Base-by-base conservation (phyloP, 1,140 invertebrate genomes). In the Drosophila chauvacae region DNA sequence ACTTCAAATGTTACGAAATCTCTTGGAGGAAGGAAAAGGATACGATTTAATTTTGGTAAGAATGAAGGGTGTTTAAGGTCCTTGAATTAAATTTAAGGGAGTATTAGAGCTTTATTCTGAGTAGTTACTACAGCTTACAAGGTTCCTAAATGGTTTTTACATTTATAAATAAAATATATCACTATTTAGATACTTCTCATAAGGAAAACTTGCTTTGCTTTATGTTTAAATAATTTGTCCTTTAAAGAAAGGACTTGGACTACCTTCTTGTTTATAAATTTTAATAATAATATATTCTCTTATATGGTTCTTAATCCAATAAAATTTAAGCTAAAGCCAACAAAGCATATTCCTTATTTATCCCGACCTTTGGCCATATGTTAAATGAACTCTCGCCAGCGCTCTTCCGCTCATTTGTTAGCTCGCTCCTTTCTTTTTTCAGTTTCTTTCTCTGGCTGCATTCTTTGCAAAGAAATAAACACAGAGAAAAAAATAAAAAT, bases 401-500 rank as follows among this genome's bases (percentile, higher is more conserved):
- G 47, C 42, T 57, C 7, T 56, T 18, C 13, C 71, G 48, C 65
- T 62, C 68, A 85, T 74, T 84, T 85, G 65, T 68, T 81, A 57
- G 57, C 63, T 50, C 60, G 51, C 60, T 61, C 10, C 30, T 33
- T 33, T 33, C 1, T 4, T 35, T 35, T 45, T 26, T 33, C 59
- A 51, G 5, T 30, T 45, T 28, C 28, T 42, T 58, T 51, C 42
- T 42, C n/a, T 13, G 20, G 39, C 39, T 77, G 59, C 53, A 47
- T 53, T 63, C 51, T 68, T 66, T 53, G 41, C 53, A 62, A 47
- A 53, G 26, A 58, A n/a, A 65, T 37, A 35, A 23, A 48, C 23
- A 48, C 47, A 48, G 47, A 48, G 13, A 47, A 26, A 30, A 72
- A 74, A 48, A 26, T 47, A 20, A 11, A 20, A 11, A 76, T 81